These are phyloP conservation scores for Opisthograptis luteolata DNA, from an alignment of 2,888 invertebrate genomes.

Conservation along the genomic window DNA sequence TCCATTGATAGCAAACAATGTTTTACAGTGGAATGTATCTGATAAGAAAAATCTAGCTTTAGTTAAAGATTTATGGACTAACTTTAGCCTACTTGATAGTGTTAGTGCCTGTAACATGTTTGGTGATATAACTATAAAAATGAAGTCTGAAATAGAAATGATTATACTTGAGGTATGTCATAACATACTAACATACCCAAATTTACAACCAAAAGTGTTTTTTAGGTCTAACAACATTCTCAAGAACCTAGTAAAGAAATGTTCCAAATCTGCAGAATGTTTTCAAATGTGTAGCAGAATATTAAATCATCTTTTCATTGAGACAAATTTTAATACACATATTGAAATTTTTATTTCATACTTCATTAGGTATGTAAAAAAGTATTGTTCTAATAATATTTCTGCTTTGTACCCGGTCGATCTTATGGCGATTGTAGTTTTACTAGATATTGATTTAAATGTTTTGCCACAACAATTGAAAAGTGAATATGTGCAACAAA, in stretches of 20 bases:
- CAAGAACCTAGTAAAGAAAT: slow-evolving; percentile 48
- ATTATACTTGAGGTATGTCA: slow-evolving; percentile 49
- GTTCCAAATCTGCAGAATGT: slow-evolving; percentile 58
- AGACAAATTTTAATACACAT: slow-evolving; percentile 53
- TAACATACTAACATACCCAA: slow-evolving; percentile 42
- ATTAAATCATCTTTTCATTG: slow-evolving; percentile 62
- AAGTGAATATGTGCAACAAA: slow-evolving; percentile 45
- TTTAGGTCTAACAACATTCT: slow-evolving; percentile 42
- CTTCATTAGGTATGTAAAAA: slow-evolving; percentile 56
- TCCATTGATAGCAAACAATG: slow-evolving; percentile 49
- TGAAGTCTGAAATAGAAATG: slow-evolving; percentile 64
- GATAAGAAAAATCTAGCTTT: slow-evolving; percentile 45
- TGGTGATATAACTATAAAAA: slow-evolving; percentile 62
- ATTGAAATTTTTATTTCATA: slow-evolving; percentile 53
- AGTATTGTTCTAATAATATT: slow-evolving; percentile 34
- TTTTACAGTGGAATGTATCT: slow-evolving; percentile 54
- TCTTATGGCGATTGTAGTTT: slow-evolving; percentile 51
- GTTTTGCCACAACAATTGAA: slow-evolving; percentile 41
- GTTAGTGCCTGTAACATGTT: slow-evolving; percentile 23
- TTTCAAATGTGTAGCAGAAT: slow-evolving; percentile 67
- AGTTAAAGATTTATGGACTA: slow-evolving; percentile 59
- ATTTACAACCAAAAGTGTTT: slow-evolving; percentile 40
- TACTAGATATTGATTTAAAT: slow-evolving; percentile 61
- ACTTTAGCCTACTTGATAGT: slow-evolving; percentile 29
- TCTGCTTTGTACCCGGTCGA: slow-evolving; percentile 58